Conservation (phyloP, 2,113 vertebrate species). For the Larimichthys crocea region DNA sequence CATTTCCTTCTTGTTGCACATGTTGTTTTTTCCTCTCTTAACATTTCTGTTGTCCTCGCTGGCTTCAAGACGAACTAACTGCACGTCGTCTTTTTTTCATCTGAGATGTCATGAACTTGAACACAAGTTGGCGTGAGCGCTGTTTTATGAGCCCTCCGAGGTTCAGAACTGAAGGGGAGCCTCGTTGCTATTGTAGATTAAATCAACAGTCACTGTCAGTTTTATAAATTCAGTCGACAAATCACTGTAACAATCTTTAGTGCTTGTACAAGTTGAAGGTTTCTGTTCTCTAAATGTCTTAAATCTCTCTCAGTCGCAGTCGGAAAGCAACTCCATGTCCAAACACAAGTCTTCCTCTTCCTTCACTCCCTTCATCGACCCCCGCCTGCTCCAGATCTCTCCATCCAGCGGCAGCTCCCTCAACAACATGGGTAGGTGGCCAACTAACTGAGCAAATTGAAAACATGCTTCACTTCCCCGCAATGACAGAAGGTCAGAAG, state of each 20-base stretch:
- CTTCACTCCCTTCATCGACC: slow-evolving; percentile 99
- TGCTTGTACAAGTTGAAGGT: background rate
- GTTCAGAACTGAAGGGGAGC: background rate
- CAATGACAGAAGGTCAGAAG: background rate
- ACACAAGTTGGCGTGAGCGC: background rate
- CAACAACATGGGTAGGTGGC: slow-evolving; percentile 92
- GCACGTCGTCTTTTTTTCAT: slow-evolving; percentile 14
- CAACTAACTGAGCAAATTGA: background rate
- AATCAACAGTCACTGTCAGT: slow-evolving; percentile 7
- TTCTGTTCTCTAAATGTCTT: slow-evolving; percentile 10
- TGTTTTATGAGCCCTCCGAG: slow-evolving; percentile 32
- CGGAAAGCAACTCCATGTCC: slow-evolving; percentile 97
- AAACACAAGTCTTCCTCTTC: slow-evolving; percentile 99
- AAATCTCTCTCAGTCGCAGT: slow-evolving; percentile 90
- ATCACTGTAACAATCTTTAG: background rate
- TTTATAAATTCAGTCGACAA: background rate
- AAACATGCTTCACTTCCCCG: background rate
- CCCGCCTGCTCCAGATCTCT: slow-evolving; percentile 97
- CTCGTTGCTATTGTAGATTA: background rate
- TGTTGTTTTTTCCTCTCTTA: slow-evolving; percentile 18
- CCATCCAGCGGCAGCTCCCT: slow-evolving; percentile 96
- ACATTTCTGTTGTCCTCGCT: background rate
- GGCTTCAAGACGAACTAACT: slow-evolving; percentile 33
- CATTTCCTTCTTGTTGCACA: slow-evolving; percentile 25
- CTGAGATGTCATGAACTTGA: background rate